Evolutionary conservation across 2,888 invertebrate genomes (phyloP).

Genomic region (Autographa gamma): DNA sequence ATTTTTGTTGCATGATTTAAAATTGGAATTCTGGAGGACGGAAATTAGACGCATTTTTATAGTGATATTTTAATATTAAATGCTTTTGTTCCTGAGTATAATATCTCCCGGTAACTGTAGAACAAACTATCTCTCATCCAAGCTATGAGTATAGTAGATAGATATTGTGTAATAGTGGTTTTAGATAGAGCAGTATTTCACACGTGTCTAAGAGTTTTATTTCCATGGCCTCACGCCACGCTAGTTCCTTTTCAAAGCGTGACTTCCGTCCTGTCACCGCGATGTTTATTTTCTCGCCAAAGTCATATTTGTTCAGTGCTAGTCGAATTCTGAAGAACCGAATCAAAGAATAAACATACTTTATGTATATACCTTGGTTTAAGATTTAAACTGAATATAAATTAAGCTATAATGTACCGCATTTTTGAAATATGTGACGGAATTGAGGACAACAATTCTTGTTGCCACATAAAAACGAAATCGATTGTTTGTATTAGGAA

Average conservation of each 20-base stretch:
- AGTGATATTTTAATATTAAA: conserved; percentile 1
- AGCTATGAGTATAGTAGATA: neutral
- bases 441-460: too few relatives aligned
- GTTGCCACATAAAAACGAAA: neutral
- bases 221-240: neutral
- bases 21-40: neutral
- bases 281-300: conserved; percentile 5
- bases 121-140: neutral
- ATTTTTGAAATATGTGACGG: too few relatives aligned
- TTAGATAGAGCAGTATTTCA: conserved; percentile 1
- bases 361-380: neutral
- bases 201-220: conserved; percentile 1
- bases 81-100: neutral
- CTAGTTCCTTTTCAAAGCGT: conserved; percentile 5
- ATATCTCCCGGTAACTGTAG: neutral
- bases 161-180: neutral
- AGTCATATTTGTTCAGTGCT: conserved; percentile 2
- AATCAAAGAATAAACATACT: conserved; percentile 1
- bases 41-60: conserved; percentile 1
- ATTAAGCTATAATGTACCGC: too few relatives aligned
- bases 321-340: neutral
- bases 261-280: conserved; percentile 8
- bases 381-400: neutral
- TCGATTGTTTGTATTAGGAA: conserved; percentile 12
- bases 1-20: neutral